Conservation (phyloP, 2,113 vertebrate species). For the Eulacestoma nigropectus region DNA sequence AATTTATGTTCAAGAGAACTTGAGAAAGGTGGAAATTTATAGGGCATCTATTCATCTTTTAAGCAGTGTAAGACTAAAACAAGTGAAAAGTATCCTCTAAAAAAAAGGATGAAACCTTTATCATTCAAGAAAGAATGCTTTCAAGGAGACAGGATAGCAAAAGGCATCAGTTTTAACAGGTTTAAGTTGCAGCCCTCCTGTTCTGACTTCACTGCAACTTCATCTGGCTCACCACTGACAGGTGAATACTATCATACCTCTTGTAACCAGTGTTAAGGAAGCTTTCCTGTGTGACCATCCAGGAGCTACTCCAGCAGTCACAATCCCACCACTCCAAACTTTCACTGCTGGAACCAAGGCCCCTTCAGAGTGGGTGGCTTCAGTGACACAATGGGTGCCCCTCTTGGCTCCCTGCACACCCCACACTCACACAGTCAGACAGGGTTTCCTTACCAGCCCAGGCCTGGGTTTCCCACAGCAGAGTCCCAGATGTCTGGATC, state of each 20-base stretch:
- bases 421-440: neutral
- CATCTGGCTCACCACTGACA: neutral
- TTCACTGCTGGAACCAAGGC: neutral
- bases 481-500: neutral
- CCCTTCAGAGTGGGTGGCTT: neutral
- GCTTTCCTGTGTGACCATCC: neutral
- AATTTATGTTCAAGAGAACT: neutral
- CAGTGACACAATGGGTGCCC: neutral
- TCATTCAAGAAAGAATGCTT: neutral
- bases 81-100: neutral
- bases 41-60: neutral
- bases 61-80: neutral
- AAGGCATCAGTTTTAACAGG: neutral
- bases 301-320: neutral
- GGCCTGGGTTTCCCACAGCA: neutral
- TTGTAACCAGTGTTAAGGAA: neutral
- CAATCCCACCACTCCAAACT: neutral
- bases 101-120: neutral
- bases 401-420: neutral
- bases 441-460: neutral
- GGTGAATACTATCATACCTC: neutral
- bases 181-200: neutral
- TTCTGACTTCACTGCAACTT: neutral
- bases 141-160: neutral
- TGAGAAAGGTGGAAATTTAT: neutral